Conservation (phyloP, 2,888 invertebrate genomes). For the Lutraria lutraria region DNA sequence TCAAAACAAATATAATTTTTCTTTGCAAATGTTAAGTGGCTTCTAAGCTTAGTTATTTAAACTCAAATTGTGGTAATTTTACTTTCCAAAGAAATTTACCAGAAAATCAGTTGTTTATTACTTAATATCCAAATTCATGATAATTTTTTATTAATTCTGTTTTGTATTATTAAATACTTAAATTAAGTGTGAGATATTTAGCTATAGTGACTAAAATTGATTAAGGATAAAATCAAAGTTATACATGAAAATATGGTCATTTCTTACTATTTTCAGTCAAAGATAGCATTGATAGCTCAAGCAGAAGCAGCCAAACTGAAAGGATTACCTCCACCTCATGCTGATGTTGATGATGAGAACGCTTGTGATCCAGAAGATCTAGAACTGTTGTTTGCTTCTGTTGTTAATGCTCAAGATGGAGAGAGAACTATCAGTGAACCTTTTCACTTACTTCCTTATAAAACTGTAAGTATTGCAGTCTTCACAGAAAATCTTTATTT, state of each 20-base stretch:
- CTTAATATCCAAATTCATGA: background rate
- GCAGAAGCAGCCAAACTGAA: conserved; percentile 60
- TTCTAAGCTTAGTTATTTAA: no score
- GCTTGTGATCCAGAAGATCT: conserved; percentile 89
- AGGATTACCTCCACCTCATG: conserved; percentile 14
- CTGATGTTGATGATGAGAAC: conserved; percentile 87
- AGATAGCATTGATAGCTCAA: conserved; percentile 63
- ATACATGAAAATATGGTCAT: background rate
- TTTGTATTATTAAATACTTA: no score
- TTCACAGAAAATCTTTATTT: no score
- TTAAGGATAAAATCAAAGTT: background rate
- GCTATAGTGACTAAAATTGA: no score
- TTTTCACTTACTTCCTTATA: conserved; percentile 96
- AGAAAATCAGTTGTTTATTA: no score
- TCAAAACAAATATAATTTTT: no score
- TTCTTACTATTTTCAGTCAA: conserved; percentile 51
- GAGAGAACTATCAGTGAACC: conserved; percentile 93
- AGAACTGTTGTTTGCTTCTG: conserved; percentile 95
- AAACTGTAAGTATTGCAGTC: conserved; percentile 89
- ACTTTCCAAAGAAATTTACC: no score
- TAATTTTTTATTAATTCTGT: background rate
- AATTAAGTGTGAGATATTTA: no score
- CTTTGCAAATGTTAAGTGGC: no score
- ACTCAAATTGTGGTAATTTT: no score
- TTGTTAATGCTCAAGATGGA: conserved; percentile 94